These are phyloP conservation scores for Pitangus sulphuratus DNA, from an alignment of 2,797 vertebrate genomes.

Conservation along the genomic window DNA sequence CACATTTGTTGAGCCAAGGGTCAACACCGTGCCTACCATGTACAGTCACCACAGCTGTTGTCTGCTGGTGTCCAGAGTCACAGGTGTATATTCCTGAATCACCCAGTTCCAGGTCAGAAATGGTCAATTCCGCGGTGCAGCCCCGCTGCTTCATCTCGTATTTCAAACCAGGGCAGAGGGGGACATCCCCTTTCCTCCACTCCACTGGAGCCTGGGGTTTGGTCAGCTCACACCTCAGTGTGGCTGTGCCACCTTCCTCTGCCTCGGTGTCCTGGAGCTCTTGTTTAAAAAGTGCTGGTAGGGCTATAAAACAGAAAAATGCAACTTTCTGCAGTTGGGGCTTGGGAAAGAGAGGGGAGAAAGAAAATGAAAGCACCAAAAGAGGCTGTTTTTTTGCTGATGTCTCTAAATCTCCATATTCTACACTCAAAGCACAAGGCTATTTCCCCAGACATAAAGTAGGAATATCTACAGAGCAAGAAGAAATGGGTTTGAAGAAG, in stretches of 20 bases:
- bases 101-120: slow-evolving; percentile 80
- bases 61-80: slow-evolving; percentile 80
- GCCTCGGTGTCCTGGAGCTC: slow-evolving; percentile 81
- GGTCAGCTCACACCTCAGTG: slow-evolving; percentile 84
- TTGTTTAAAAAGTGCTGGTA: slow-evolving; percentile 81
- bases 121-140: slow-evolving; percentile 72
- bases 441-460: not conserved
- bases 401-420: not conserved
- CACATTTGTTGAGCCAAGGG: not conserved
- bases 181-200: slow-evolving; percentile 86
- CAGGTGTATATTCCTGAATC: slow-evolving; percentile 88
- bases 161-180: slow-evolving; percentile 88
- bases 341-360: not conserved
- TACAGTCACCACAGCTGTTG: slow-evolving; percentile 76
- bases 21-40: slow-evolving; percentile 78
- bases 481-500: not conserved
- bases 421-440: not conserved
- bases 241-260: slow-evolving; percentile 79
- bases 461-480: not conserved
- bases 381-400: not conserved
- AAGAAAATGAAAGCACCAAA: not conserved
- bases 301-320: slow-evolving; percentile 73
- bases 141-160: slow-evolving; percentile 85
- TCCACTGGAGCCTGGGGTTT: slow-evolving; percentile 78
- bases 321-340: not conserved